Conservation (phyloP, 1,140 invertebrate genomes). For the Formica exsecta region DNA sequence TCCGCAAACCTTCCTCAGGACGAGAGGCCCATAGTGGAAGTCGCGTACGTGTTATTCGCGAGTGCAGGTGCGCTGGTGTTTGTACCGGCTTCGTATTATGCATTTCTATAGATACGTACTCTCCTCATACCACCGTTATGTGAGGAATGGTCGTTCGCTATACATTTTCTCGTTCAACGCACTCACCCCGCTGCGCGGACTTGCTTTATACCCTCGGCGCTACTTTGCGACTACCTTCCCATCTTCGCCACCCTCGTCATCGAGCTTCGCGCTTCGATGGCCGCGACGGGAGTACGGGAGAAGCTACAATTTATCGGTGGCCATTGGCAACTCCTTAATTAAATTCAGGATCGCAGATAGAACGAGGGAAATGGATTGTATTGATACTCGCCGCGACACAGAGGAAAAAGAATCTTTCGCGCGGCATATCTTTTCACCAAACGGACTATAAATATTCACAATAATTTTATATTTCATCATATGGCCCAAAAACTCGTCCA, state of each 20-base stretch:
- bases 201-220: slow-evolving; percentile 34
- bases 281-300: background rate
- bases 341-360: slow-evolving; percentile 58
- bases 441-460: background rate
- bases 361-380: slow-evolving; percentile 58
- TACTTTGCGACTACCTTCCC: slow-evolving; percentile 55
- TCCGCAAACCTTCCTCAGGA: slow-evolving; percentile 62
- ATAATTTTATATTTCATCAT: background rate
- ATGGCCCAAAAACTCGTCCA: background rate
- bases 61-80: slow-evolving; percentile 25
- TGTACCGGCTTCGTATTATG: slow-evolving; percentile 42
- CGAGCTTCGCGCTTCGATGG: slow-evolving; percentile 38
- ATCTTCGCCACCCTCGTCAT: slow-evolving; percentile 51
- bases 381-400: slow-evolving; percentile 12
- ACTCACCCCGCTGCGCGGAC: slow-evolving; percentile 47
- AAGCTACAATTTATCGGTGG: slow-evolving; percentile 64
- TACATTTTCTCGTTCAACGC: slow-evolving; percentile 75
- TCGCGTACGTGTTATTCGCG: background rate
- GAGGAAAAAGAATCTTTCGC: slow-evolving; percentile 24
- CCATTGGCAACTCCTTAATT: slow-evolving; percentile 59
- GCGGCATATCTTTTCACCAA: background rate
- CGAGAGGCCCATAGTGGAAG: slow-evolving; percentile 60
- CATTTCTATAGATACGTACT: slow-evolving; percentile 55
- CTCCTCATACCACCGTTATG: slow-evolving; percentile 55
- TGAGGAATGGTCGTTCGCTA: slow-evolving; percentile 72